These are phyloP conservation scores for Bufo gargarizans DNA, from an alignment of 2,113 vertebrate genomes.

Conservation along the genomic window DNA sequence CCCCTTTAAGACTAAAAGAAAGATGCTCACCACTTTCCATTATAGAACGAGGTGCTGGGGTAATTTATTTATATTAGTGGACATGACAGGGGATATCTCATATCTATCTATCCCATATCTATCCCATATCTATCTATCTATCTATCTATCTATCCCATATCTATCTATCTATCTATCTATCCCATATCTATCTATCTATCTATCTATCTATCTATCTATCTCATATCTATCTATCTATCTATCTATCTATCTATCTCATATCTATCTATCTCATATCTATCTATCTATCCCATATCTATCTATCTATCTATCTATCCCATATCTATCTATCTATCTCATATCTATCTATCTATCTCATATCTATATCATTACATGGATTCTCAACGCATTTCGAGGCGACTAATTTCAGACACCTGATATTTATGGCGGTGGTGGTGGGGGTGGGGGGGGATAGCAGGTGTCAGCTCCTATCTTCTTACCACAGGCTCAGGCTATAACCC, in stretches of 20 bases:
- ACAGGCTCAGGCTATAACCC: background rate
- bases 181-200: too few species aligned
- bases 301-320: background rate
- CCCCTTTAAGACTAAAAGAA: too few species aligned
- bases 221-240: background rate
- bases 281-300: too few species aligned
- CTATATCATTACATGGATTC: background rate
- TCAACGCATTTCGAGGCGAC: background rate
- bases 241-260: background rate
- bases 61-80: too few species aligned
- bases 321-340: background rate
- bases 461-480: slow-evolving; percentile 28
- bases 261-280: background rate
- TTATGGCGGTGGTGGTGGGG: background rate
- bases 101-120: background rate
- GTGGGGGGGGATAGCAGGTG: slow-evolving; percentile 16
- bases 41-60: too few species aligned
- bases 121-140: too few species aligned
- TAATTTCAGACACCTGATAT: background rate
- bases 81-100: too few species aligned
- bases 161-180: too few species aligned
- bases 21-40: too few species aligned
- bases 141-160: too few species aligned
- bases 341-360: background rate
- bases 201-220: background rate